Percentiles rank a stretch among this genome's conserved stretches.
These are phyloP conservation scores for Plumapathes pennacea DNA, from an alignment of 92 coral and sea anemone genomes.

Conservation along the genomic window DNA sequence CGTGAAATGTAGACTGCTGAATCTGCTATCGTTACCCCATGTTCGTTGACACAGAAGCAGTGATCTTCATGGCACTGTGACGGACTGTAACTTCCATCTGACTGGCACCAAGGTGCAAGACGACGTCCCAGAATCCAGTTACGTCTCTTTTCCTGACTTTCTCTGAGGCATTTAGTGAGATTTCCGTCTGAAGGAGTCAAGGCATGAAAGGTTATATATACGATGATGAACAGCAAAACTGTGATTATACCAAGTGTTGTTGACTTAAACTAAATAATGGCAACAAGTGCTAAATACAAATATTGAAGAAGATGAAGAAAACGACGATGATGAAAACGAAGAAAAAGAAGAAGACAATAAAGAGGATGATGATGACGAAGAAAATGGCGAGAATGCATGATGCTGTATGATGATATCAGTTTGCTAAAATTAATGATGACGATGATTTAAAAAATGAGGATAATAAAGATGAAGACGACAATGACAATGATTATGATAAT, in stretches of 20 bases:
- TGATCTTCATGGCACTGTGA: slow-evolving; percentile 60
- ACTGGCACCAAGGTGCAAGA: slow-evolving; percentile 53
- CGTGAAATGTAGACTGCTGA: slow-evolving; percentile 31
- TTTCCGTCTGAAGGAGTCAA: slow-evolving; percentile 10
- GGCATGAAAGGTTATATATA: neutral
- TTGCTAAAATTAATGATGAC: too few relatives aligned
- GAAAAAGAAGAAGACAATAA: too few relatives aligned
- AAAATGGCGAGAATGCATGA: too few relatives aligned
- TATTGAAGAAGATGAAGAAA: too few relatives aligned
- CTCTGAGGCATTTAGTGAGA: slow-evolving; percentile 32
- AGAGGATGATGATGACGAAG: too few relatives aligned
- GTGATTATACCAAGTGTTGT: neutral
- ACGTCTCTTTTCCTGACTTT: slow-evolving; percentile 29
- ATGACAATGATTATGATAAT: neutral
- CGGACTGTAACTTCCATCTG: slow-evolving; percentile 46
- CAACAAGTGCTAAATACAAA: too few relatives aligned
- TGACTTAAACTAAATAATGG: neutral
- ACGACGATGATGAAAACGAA: too few relatives aligned
- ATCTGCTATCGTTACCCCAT: slow-evolving; percentile 51
- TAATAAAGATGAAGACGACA: neutral
- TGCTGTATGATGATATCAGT: too few relatives aligned
- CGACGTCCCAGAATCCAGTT: slow-evolving; percentile 19
- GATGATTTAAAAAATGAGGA: neutral
- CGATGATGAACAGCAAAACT: neutral
- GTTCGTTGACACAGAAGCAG: slow-evolving; percentile 69